A percentile compares a stretch with the other conserved stretches of the same genome.
These are phyloP conservation scores for Falco peregrinus DNA, from an alignment of 2,797 vertebrate genomes.

Conservation along the genomic window DNA sequence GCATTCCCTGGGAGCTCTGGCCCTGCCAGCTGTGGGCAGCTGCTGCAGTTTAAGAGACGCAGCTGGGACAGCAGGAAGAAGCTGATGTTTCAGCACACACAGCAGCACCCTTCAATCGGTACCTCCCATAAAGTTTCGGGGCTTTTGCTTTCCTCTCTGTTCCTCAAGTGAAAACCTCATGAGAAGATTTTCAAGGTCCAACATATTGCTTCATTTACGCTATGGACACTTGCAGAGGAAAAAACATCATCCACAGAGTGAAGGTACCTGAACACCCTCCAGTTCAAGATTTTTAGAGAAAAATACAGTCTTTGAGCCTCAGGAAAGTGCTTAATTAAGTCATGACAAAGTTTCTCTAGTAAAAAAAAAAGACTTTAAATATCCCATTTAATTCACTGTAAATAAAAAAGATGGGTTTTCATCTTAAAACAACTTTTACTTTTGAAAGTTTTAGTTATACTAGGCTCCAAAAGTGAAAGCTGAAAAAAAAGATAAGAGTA, in stretches of 20 bases:
- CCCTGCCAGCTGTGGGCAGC: neutral
- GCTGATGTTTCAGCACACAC: neutral
- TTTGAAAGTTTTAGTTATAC: neutral
- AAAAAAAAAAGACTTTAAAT: neutral
- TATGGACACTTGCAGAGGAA: neutral
- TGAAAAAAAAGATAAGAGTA: neutral
- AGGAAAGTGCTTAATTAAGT: neutral
- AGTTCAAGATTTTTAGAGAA: neutral
- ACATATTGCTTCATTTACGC: neutral
- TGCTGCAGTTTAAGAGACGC: neutral
- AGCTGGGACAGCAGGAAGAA: neutral
- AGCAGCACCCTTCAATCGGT: neutral
- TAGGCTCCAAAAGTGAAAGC: neutral
- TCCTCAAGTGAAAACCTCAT: neutral
- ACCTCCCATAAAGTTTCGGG: neutral
- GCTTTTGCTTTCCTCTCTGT: neutral
- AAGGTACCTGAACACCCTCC: neutral
- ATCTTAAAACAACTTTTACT: neutral
- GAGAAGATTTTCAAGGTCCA: neutral
- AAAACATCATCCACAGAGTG: neutral
- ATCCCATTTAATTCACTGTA: neutral
- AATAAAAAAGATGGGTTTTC: neutral
- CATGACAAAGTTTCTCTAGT: neutral
- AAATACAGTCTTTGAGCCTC: neutral
- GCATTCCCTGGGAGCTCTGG: neutral